Base-by-base conservation (phyloP, 2,113 vertebrate genomes). In the Lathamus discolor region DNA sequence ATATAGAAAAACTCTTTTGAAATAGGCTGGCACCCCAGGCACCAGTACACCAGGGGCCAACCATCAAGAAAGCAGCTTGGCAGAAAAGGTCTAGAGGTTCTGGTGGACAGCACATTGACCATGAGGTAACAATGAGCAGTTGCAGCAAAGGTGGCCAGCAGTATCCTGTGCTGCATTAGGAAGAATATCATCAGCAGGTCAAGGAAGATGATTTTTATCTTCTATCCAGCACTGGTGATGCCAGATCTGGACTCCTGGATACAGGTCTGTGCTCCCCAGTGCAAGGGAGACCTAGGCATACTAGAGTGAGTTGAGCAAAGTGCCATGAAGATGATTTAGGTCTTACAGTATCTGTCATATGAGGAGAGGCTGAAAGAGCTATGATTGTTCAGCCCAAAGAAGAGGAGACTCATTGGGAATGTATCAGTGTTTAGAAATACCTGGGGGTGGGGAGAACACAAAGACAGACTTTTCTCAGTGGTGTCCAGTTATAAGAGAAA, bases 241-340 rank as follows among this genome's bases (percentile, higher is more conserved):
- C 6, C 31, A n/a, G 28, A 16, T 22, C 13, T 43, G 29, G 17
- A n/a, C 13, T 61, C 2, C 24, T 43, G 25, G 5, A 8, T 37
- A 2, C 23, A 57, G 16, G 13, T 17, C 9, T 79, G 27, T 4
- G 4, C 6, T 91, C 31, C 17, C 25, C 33, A 31, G 23, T 10
- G 11, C 11, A 37, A 49, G 18, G 4, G 10, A 68, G 27, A 29
- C 27, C 6, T 29, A 13, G 7, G 16, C 51, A 23, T 7, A 25
- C 3, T 2, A 1, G 28, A 78, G 3, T 0, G 2, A 57, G 8
- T 49, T 14, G 29, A 39, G 14, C 3, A 63, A 59, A 59, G 12
- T 12, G 5, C 22, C 31, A 62, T 27, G 28, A 86, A 41, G 4
- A 18, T 13, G 2, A 18, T 29, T 54, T 46, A 55, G 5, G 3